Evolutionary conservation across 2,888 invertebrate species (phyloP), one percentile per base, ranked within the genome.

Genomic region (Serrognathus titanus): DNA sequence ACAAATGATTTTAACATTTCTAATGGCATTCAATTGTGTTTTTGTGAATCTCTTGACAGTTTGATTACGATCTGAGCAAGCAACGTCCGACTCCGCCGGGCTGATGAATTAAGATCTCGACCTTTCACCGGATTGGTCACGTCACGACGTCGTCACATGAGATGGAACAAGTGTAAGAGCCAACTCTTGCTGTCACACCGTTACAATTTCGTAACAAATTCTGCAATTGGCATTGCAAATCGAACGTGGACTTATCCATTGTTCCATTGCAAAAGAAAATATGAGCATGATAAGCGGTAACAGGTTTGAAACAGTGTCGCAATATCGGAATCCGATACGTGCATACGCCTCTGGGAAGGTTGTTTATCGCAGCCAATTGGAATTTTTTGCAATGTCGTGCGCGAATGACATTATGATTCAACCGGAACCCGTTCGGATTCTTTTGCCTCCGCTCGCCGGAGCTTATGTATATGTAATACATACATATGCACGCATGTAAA

Each of bases 1-100:
- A 63, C 66, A 64, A 64, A 64, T 61, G 63, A 62, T 63, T 63
- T 55, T 64, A 64, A 64, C 64, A 61, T 64, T 64, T 64, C 56
- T 59, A 52, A 60, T 64, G 63, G 61, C 64, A 64, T 64, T 64
- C 64, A 63, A 64, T 64, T 64, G 64, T 64, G 61, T 64, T 60
- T 62, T 60, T 62, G 65, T 60, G 57, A 63, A 65, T 60, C 54
- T 62, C 58, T 58, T 58, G 65, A 66, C 67, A 63, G 65, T 62
- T 63, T 63, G 68, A 68, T 68, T 67, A 59, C 60, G 55, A 68
- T 67, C 68, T 61, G 53, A 53, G 48, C 59, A 2, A 16, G 16
- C 16, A 16, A 16, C 16, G 16, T 16, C 16, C 24, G 5, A 5
- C 24, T 31, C 6, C 4, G 24, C 24, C 24, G 24, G 24, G 1